Conservation (phyloP, 2,888 invertebrate species). For the Penaeus monodon region DNA sequence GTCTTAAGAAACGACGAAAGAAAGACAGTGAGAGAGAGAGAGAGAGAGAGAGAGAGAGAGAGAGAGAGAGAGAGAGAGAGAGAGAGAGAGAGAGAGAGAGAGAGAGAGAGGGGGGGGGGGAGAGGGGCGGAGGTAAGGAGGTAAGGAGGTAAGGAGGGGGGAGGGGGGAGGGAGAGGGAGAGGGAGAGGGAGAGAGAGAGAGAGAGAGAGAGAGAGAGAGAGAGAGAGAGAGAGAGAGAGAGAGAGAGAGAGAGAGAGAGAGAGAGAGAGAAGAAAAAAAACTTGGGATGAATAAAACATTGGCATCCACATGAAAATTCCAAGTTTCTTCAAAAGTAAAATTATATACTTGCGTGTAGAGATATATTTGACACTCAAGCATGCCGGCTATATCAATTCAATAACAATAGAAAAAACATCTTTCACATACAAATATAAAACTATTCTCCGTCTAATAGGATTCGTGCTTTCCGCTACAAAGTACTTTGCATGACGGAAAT, state of each 20-base stretch:
- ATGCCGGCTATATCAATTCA: too few relatives aligned
- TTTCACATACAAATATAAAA: too few relatives aligned
- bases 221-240: slow-evolving; percentile 2
- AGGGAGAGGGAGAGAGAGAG: neutral
- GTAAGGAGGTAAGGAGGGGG: neutral
- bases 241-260: slow-evolving; percentile 4
- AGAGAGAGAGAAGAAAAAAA: neutral
- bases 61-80: slow-evolving; percentile 10
- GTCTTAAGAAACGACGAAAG: too few relatives aligned
- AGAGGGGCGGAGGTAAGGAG: neutral
- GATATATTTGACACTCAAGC: too few relatives aligned
- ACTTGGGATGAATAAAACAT: neutral
- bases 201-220: neutral
- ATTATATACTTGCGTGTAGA: too few relatives aligned
- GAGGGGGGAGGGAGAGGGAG: neutral
- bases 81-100: slow-evolving; percentile 21
- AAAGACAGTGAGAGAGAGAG: neutral
- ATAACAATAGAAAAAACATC: too few relatives aligned
- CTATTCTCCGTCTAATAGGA: too few relatives aligned
- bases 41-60: neutral
- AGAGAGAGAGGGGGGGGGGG: slow-evolving; percentile 1
- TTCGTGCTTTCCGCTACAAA: too few relatives aligned
- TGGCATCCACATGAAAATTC: neutral
- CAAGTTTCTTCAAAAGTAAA: too few relatives aligned
- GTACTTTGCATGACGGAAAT: neutral